Percentiles rank a stretch among this genome's conserved stretches.
Evolutionary conservation across 1,140 invertebrate species (phyloP).

Genomic region (Ostrea edulis): DNA sequence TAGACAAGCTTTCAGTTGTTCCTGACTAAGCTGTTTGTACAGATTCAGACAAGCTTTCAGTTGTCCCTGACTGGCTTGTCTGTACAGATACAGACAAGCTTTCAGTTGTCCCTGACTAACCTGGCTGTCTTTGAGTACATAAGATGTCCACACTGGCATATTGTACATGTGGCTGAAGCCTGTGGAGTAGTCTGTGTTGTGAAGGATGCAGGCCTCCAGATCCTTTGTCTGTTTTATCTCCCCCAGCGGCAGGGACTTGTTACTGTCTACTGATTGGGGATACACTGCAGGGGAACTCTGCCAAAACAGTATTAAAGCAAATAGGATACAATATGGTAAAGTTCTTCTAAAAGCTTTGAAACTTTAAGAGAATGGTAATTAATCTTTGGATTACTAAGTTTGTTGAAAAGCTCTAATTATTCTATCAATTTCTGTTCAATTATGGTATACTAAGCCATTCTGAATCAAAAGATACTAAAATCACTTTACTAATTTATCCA

Average conservation of each 20-base stretch:
- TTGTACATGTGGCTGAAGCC: slow-evolving; percentile 57
- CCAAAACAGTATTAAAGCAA: neutral
- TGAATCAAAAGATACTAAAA: too few relatives aligned
- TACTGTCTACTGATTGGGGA: neutral
- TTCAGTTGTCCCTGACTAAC: neutral
- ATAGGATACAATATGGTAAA: neutral
- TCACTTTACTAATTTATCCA: too few relatives aligned
- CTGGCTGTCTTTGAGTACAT: slow-evolving; percentile 50
- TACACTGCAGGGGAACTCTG: slow-evolving; percentile 24
- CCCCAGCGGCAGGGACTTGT: slow-evolving; percentile 9
- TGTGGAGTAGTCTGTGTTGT: slow-evolving; percentile 39
- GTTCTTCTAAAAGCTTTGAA: too few relatives aligned
- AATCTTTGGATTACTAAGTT: too few relatives aligned
- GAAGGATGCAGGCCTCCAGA: slow-evolving; percentile 36
- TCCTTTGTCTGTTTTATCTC: neutral
- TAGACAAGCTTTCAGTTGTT: too few relatives aligned
- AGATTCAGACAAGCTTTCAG: too few relatives aligned
- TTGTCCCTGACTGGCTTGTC: too few relatives aligned
- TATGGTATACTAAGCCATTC: too few relatives aligned
- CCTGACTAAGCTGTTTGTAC: too few relatives aligned
- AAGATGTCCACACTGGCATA: slow-evolving; percentile 68
- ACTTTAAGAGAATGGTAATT: too few relatives aligned
- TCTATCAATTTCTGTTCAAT: too few relatives aligned
- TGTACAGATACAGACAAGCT: neutral
- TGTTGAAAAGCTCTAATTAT: too few relatives aligned